Percentiles rank a stretch among this genome's conserved stretches.
Evolutionary conservation across 1,140 invertebrate genomes (phyloP).

Genomic region (Megalonaias nervosa): DNA sequence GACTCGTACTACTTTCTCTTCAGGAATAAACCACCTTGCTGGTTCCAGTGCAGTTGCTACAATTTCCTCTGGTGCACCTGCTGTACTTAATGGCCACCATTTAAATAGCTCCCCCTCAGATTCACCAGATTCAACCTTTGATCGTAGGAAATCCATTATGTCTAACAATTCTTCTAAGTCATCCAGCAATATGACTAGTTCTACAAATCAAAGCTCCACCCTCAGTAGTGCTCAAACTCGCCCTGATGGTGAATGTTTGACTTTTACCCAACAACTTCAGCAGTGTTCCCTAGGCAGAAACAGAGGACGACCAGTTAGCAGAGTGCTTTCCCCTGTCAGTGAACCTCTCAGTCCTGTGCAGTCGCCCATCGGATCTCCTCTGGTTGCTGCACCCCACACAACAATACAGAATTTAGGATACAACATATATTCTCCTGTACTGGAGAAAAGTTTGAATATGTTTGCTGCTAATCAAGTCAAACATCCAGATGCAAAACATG

Average conservation of each 20-base stretch:
- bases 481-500: slow-evolving; percentile 48
- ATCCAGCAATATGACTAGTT: slow-evolving; percentile 80
- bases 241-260: slow-evolving; percentile 61
- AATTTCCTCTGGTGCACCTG: slow-evolving; percentile 47
- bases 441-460: slow-evolving; percentile 48
- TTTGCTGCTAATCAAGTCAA: slow-evolving; percentile 51
- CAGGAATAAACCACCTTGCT: too few relatives aligned
- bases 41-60: slow-evolving; percentile 28
- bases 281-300: slow-evolving; percentile 72
- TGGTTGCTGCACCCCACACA: slow-evolving; percentile 72
- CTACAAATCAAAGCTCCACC: slow-evolving; percentile 73
- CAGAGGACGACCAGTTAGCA: slow-evolving; percentile 65
- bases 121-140: slow-evolving; percentile 79
- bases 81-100: slow-evolving; percentile 47
- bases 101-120: slow-evolving; percentile 70
- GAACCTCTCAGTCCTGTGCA: slow-evolving; percentile 87
- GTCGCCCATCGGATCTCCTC: slow-evolving; percentile 86
- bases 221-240: slow-evolving; percentile 26
- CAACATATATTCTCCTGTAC: slow-evolving; percentile 29
- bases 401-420: slow-evolving; percentile 10
- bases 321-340: slow-evolving; percentile 80
- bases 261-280: slow-evolving; percentile 86
- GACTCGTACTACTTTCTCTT: too few relatives aligned
- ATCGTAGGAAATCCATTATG: slow-evolving; percentile 80
- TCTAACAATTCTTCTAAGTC: slow-evolving; percentile 84